Evolutionary conservation across 1,140 invertebrate genomes (phyloP).

Genomic region (Megalonaias nervosa): DNA sequence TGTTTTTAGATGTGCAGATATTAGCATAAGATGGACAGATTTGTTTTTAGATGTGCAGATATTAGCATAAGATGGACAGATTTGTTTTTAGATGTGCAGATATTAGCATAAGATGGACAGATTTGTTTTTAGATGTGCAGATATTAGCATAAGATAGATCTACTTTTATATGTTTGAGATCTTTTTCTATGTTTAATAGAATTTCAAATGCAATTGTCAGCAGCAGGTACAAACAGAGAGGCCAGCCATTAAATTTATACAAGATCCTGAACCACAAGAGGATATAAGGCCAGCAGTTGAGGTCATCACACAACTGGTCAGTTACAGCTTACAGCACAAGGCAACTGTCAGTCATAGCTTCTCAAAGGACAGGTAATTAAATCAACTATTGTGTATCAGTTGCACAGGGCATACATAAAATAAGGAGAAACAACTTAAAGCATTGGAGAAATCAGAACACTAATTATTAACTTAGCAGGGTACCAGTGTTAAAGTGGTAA

Average conservation of each 20-base stretch:
- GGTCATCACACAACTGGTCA: constrained; percentile 59
- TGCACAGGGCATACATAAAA: no score
- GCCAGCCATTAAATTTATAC: constrained; percentile 57
- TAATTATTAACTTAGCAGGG: no score
- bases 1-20: no score
- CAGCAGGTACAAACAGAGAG: constrained; percentile 51
- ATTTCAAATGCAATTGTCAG: background rate
- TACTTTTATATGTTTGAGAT: background rate
- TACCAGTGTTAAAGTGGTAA: no score
- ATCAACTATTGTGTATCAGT: no score
- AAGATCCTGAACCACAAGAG: constrained; percentile 43
- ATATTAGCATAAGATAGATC: background rate
- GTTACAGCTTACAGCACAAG: constrained; percentile 57
- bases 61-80: background rate
- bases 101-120: background rate
- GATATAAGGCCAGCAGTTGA: constrained; percentile 49
- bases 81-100: background rate
- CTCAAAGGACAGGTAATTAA: constrained; percentile 19
- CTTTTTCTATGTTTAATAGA: background rate
- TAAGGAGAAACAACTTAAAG: no score
- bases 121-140: background rate
- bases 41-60: background rate
- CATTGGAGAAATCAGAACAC: no score
- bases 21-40: no score
- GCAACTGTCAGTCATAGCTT: constrained; percentile 55